A percentile compares a stretch with the other conserved stretches of the same genome.
Evolutionary conservation across 2,888 invertebrate genomes (phyloP).

Genomic region (Lycocerus yunnanus): DNA sequence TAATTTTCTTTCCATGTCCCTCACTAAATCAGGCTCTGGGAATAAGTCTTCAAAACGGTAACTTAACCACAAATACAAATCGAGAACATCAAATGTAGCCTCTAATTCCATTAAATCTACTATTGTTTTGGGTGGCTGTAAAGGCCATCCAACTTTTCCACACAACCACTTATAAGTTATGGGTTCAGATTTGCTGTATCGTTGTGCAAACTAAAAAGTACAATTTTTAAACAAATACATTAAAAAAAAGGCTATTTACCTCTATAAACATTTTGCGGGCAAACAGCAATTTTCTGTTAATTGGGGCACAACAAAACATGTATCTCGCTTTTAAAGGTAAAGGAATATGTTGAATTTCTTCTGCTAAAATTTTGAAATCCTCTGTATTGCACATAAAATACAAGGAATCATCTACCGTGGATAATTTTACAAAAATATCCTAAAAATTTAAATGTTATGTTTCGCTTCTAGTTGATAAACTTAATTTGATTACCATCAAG

Average conservation of each 20-base stretch:
- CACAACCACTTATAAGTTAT: conserved; percentile 88
- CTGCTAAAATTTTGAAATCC: conserved; percentile 94
- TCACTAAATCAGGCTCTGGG: conserved; percentile 76
- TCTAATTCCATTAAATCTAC: conserved; percentile 90
- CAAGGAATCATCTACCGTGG: conserved; percentile 80
- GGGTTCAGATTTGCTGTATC: conserved; percentile 87
- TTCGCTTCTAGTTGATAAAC: not conserved
- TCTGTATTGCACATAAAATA: conserved; percentile 98
- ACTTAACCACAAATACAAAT: conserved; percentile 96
- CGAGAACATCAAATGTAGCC: conserved; percentile 92
- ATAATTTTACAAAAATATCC: conserved; percentile 94
- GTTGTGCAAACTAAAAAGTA: conserved; percentile 80
- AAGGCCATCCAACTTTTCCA: conserved; percentile 85
- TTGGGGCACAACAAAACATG: conserved; percentile 96
- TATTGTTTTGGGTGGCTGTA: conserved; percentile 81
- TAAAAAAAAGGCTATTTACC: conserved; percentile 59
- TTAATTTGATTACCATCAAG: conserved; percentile 70
- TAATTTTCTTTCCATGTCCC: conserved; percentile 84
- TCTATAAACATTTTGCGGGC: conserved; percentile 95
- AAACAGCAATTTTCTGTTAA: conserved; percentile 90
- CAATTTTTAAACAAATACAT: too few relatives aligned
- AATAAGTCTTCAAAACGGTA: conserved; percentile 93
- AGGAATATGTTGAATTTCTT: conserved; percentile 96
- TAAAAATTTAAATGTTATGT: conserved; percentile 51
- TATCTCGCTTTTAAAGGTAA: conserved; percentile 87